These are phyloP conservation scores for Ailurus styani DNA, from an alignment of 2,113 vertebrate species.

Conservation along the genomic window DNA sequence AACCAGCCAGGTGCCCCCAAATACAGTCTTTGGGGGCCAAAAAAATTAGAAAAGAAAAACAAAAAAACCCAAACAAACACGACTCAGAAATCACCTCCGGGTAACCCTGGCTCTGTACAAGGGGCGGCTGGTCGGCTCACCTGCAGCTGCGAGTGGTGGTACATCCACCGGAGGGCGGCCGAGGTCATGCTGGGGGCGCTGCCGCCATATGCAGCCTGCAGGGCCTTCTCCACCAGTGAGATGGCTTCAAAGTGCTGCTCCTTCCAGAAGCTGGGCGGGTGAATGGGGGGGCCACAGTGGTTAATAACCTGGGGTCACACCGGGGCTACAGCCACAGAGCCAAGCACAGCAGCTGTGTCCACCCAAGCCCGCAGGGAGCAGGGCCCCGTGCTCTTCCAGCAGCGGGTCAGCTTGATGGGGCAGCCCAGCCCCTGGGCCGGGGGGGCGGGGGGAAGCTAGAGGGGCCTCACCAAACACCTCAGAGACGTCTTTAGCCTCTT, in stretches of 20 bases:
- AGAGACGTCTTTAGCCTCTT: background rate
- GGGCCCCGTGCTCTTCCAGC: too few relatives aligned
- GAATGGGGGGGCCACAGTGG: accelerated
- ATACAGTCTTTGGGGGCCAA: background rate
- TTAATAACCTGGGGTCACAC: background rate
- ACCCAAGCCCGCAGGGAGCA: background rate
- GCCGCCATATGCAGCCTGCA: constrained; percentile 81
- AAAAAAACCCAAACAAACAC: too few relatives aligned
- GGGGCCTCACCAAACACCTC: background rate
- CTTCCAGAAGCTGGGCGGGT: constrained; percentile 90
- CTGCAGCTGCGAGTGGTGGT: constrained; percentile 91
- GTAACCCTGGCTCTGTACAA: background rate
- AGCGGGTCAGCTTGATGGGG: too few relatives aligned
- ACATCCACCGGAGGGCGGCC: constrained; percentile 90
- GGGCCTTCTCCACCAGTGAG: constrained; percentile 80
- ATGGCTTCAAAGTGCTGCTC: constrained; percentile 88
- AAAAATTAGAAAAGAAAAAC: too few relatives aligned
- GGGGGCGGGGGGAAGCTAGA: background rate
- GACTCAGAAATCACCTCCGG: background rate
- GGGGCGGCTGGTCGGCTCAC: constrained; percentile 71
- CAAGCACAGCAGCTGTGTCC: background rate
- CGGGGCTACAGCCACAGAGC: background rate
- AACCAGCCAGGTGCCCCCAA: background rate
- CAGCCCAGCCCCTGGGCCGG: background rate
- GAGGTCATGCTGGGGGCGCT: constrained; percentile 82